phyloP scores from a whole-genome alignment of 2,797 vertebrate genomes.

The Caiman crocodilus region DNA sequence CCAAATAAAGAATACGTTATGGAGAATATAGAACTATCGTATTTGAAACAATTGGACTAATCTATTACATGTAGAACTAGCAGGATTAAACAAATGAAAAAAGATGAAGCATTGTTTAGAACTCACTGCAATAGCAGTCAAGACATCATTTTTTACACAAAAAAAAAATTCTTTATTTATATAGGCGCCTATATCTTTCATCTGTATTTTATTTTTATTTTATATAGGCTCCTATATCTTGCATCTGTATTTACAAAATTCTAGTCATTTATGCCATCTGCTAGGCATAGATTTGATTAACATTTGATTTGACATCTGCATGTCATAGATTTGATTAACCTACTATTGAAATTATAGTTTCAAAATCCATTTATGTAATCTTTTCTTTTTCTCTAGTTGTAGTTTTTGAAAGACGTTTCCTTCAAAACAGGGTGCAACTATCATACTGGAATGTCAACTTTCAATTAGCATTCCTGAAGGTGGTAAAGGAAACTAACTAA shows the following conservation, averaged over 20 bases:
- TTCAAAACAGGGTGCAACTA: not conserved
- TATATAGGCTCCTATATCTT: not conserved
- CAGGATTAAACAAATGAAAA: not conserved
- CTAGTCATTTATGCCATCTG: not conserved
- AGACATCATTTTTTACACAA: not conserved
- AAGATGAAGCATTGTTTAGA: not conserved
- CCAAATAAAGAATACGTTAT: slow-evolving; percentile 26
- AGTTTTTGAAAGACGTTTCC: not conserved
- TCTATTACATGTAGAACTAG: not conserved
- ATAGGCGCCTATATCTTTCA: not conserved
- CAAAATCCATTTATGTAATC: not conserved
- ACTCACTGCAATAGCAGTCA: not conserved
- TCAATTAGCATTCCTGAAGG: not conserved
- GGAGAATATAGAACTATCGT: not conserved
- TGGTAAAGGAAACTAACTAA: not conserved
- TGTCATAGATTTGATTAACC: not conserved
- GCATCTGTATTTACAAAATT: not conserved
- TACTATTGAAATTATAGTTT: not conserved
- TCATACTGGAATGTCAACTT: not conserved
- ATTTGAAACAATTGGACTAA: not conserved
- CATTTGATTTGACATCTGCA: no score
- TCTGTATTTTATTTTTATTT: not conserved
- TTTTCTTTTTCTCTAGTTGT: not conserved
- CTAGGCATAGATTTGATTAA: not conserved
- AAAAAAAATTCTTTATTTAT: not conserved